Base-by-base conservation (phyloP, 2,113 vertebrate genomes). In the Myrmecophaga tridactyla region DNA sequence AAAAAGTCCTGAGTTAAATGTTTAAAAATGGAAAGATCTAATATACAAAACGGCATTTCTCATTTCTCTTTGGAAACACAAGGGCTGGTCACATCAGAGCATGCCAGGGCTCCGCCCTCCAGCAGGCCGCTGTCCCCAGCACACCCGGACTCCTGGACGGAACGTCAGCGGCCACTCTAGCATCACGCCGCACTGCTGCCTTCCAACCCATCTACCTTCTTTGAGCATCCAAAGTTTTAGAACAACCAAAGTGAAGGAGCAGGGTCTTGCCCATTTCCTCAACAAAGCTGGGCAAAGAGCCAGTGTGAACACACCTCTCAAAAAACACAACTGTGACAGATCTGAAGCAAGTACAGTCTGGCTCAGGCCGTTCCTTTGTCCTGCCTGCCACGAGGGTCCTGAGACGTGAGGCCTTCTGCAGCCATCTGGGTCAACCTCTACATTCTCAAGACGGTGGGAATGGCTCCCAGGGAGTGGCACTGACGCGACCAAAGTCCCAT, bases 181-280 rank as follows among this genome's bases (percentile, higher is more conserved):
- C 48, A 0, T 27, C 67, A 43, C 10, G 1, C 2, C 7, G 3
- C 51, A 0, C 41, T 0, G 39, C 11, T 27, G 34, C 25, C 43
- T 36, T 53, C 41, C 29, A 31, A 21, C 48, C 27, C 0, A 0
- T 27, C 84, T 43, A 41, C 20, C 25, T 20, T 34, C 80, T 43
- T 27, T 7, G 29, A 58, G 7, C 20, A 39, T 11, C 21, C 65
- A 62, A 18, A 13, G 43, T n/a, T 39, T 10, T 62, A 58, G 0
- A 1, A 36, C 20, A 78, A 75, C 65, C 65, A 62, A 84, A 8
- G 51, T 15, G 2, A 43, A 86, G 58, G 84, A 29, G 4, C 8
- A 34, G 21, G 4, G 0, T 27, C 41, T 34, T 1, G 6, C 7
- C 31, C 36, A 11, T n/a, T 48, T 58, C 78, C 80, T 65, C 51